A percentile compares a stretch with the other conserved stretches of the same genome.
Conservation (phyloP, 2,797 vertebrate genomes). For the Heterohyrax brucei region DNA sequence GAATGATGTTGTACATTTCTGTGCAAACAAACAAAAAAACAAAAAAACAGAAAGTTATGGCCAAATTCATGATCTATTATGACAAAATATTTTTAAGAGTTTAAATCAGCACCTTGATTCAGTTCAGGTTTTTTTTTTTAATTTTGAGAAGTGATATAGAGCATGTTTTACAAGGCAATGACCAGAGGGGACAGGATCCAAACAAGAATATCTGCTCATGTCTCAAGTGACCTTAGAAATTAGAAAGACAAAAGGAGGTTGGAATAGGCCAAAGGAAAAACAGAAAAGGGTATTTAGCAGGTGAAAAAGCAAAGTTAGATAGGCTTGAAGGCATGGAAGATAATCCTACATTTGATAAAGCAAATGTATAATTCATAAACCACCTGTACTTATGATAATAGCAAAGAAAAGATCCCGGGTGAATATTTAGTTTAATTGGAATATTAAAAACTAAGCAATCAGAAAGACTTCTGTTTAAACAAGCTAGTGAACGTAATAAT, state of each 20-base stretch:
- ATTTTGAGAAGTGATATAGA: not conserved
- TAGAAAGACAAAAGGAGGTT: not conserved
- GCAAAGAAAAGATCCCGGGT: not conserved
- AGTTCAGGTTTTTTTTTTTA: not conserved
- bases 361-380: not conserved
- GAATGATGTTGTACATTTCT: conserved; percentile 12
- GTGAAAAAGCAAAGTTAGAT: not conserved
- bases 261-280: not conserved
- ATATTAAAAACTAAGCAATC: not conserved
- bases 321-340: not conserved
- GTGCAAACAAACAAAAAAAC: conserved; percentile 41
- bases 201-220: not conserved
- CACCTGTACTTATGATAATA: not conserved
- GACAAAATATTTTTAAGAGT: conserved; percentile 42
- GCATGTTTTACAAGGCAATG: not conserved
- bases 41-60: conserved; percentile 42
- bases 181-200: not conserved
- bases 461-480: conserved; percentile 59
- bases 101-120: conserved; percentile 18
- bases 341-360: conserved; percentile 17
- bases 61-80: conserved; percentile 12
- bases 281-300: not conserved
- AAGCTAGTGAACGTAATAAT: not conserved
- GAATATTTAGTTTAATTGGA: not conserved
- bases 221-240: not conserved